Base-by-base conservation (phyloP, 2,797 vertebrate genomes). In the Neomorphus geoffroyi region DNA sequence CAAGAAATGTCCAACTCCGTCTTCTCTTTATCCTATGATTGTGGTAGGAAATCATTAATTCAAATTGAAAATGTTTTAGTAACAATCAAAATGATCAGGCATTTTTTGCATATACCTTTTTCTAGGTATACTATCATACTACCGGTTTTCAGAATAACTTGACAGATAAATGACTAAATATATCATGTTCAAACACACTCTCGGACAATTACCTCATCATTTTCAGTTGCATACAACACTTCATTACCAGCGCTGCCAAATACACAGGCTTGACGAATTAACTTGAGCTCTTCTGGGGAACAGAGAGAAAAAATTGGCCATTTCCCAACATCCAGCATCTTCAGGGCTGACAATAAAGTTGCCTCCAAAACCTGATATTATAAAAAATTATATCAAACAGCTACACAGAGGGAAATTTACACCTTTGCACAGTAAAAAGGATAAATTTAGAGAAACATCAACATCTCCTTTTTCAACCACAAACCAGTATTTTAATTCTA, bases 261-360 rank as follows among this genome's bases (percentile, higher is more conserved):
- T 71, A 99, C 99, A 97, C 99, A 99, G 80, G 99, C 99, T 95
- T 99, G 99, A 75, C 98, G 98, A 97, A 99, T 98, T 94, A 99
- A 98, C 86, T 98, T 98, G 60, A 99, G 97, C 58, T 99, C 99
- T 96, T 99, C 99, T 71, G 98, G 99, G 92, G 99, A 98, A 95
- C 99, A 98, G 78, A 99, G 99, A 56, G 99, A 99, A 98, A 99
- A 99, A 95, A 99, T 98, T 19, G 99, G 99, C 99, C 99, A 99
- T 97, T 99, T 99, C 90, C 99, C 99, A 97, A 99, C 98, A 98
- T 99, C 99, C 98, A 99, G 97, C 99, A 99, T 99, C 95, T 98
- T 99, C 98, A 98, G 83, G 26, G 96, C 96, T n/a, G 97, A 97
- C 57, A 96, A 64, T 61, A 97, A 90, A 1, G 93, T 96, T 88